A percentile compares a stretch with the other conserved stretches of the same genome.
Evolutionary conservation across 2,113 vertebrate species (phyloP).

Genomic region (Eclectus roratus): DNA sequence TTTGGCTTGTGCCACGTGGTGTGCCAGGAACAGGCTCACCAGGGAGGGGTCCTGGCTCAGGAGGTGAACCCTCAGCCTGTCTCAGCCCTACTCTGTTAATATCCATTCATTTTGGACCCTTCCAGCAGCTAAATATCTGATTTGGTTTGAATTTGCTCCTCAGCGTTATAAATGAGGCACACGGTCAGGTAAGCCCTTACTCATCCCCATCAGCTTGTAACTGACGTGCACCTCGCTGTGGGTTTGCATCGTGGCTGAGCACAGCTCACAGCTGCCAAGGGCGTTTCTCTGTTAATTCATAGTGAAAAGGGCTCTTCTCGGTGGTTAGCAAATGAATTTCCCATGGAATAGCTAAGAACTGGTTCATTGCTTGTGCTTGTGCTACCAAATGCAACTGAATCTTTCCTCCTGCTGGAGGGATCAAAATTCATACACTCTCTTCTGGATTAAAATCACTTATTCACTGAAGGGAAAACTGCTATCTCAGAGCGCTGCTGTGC

Average conservation of each 20-base stretch:
- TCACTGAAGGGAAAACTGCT: background rate
- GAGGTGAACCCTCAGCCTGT: background rate
- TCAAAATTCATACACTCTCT: background rate
- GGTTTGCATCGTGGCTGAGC: background rate
- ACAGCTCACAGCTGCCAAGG: background rate
- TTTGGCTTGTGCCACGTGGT: rapidly evolving
- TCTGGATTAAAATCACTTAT: background rate
- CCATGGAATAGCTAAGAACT: background rate
- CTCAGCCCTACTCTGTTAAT: background rate
- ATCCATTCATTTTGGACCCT: background rate
- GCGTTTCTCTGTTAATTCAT: rapidly evolving
- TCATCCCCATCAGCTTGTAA: background rate
- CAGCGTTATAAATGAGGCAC: background rate
- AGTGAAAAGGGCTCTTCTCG: background rate
- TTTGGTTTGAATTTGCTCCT: background rate
- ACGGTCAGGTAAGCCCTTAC: background rate
- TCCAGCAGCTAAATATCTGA: background rate
- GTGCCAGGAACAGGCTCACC: background rate
- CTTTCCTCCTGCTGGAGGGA: background rate
- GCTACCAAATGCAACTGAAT: background rate
- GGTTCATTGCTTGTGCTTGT: background rate
- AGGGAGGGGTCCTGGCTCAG: rapidly evolving
- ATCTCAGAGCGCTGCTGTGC: background rate
- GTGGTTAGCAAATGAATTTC: background rate
- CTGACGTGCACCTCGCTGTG: rapidly evolving